These are phyloP conservation scores for Tokudaia muenninki DNA, from an alignment of 2,797 vertebrate species.

Conservation along the genomic window DNA sequence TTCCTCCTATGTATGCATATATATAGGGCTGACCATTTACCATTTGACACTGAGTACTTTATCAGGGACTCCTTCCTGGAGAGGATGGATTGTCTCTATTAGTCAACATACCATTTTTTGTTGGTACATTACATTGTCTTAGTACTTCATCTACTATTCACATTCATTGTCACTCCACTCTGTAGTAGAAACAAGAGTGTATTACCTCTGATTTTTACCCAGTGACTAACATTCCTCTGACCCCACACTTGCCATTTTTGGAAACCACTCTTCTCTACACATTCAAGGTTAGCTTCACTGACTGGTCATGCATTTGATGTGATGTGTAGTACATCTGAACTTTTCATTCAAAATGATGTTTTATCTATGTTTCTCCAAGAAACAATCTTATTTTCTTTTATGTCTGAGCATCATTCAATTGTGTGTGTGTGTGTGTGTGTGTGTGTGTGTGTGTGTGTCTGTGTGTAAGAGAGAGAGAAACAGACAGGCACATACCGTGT, in stretches of 20 bases:
- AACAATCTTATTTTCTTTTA: background rate
- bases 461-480: background rate
- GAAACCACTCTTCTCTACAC: background rate
- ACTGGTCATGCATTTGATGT: background rate
- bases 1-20: background rate
- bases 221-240: background rate
- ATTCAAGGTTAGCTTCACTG: background rate
- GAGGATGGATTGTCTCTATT: background rate
- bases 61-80: background rate
- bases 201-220: background rate
- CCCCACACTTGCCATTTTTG: rapidly evolving
- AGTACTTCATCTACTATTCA: background rate
- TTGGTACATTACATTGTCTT: background rate
- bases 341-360: background rate
- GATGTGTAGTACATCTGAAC: background rate
- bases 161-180: background rate
- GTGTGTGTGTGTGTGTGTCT: background rate
- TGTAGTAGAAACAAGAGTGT: background rate
- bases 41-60: background rate
- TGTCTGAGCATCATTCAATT: background rate
- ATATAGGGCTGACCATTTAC: background rate
- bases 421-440: background rate
- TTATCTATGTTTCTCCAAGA: background rate
- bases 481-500: background rate
- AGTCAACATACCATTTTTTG: background rate